phyloP scores from a whole-genome alignment of 2,888 invertebrate species.

The Gymnocheta viridis region DNA sequence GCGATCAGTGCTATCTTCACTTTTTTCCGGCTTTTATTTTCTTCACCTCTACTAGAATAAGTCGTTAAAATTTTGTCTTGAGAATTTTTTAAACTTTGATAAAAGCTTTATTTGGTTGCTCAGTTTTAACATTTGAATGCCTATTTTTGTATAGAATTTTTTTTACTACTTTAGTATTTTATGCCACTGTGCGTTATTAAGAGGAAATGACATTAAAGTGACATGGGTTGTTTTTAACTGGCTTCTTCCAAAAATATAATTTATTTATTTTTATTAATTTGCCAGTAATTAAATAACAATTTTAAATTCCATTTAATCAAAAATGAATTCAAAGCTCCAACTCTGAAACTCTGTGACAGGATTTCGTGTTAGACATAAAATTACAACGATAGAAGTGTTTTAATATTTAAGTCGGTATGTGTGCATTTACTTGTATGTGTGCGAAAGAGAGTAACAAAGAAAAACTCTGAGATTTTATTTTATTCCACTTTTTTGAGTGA shows the following conservation, averaged over 20 bases:
- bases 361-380: not conserved
- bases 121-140: too few species aligned
- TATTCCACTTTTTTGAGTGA: too few species aligned
- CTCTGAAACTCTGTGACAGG: not conserved
- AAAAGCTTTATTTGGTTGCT: too few species aligned
- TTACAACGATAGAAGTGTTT: not conserved
- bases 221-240: not conserved
- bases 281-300: not conserved
- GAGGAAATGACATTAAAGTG: not conserved
- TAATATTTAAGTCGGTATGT: not conserved
- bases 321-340: not conserved
- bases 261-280: constrained; percentile 33
- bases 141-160: too few species aligned
- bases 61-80: too few species aligned
- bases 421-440: not conserved
- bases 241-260: not conserved
- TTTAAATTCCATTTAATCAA: constrained; percentile 17
- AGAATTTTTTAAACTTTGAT: too few species aligned
- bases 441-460: not conserved
- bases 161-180: too few species aligned
- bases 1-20: too few species aligned
- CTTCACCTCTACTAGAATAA: too few species aligned
- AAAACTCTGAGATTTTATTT: too few species aligned
- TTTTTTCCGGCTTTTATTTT: too few species aligned
- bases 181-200: not conserved